Base-by-base conservation (phyloP, 2,888 invertebrate species). In the Macrophya alboannulata region DNA sequence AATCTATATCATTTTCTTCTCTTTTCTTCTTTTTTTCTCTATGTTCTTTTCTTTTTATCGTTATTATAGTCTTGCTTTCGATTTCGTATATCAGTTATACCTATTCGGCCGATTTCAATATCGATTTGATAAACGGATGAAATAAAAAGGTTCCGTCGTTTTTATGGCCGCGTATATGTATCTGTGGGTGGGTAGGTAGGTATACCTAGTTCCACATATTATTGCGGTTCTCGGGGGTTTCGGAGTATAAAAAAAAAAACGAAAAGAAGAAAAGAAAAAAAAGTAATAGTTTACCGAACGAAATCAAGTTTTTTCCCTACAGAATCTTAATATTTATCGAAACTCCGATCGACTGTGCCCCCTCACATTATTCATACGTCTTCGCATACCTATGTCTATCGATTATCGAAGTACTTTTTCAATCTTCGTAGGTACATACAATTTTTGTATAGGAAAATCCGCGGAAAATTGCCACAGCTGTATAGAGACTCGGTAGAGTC, bases 91-190 rank as follows among this genome's bases (percentile, higher is more conserved):
- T 15, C 68, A 37, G 68, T 68, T 68, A 68, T 37, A 68, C 37
- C 37, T 37, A 37, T 68, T 37, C 68, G 4, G 37, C 6, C 37
- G 37, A 37, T 68, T 68, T 68, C 68, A 68, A 68, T 68, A 68
- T 68, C 37, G 68, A 68, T 68, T 68, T 68, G 68, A 68, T 68
- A 15, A 25, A 68, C 17, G 68, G 68, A 37, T 37, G 37, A 68
- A 68, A 68, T 68, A 68, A 68, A 68, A 68, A 31, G 1, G 37
- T 68, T 68, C 37, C 37, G 68, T 4, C 17, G 17, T 1, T 68
- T 68, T 68, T 68, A 68, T 37, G 2, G 68, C 17, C 17, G 1
- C 0, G 25, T 62, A 62, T 8, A 6, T 25, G 12, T 25, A 8
- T 25, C 25, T n/a, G 31, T 31, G 31, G 31, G 31, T 31, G 3